phyloP scores from a whole-genome alignment of 2,113 vertebrate species.

The Pelecanus crispus region DNA sequence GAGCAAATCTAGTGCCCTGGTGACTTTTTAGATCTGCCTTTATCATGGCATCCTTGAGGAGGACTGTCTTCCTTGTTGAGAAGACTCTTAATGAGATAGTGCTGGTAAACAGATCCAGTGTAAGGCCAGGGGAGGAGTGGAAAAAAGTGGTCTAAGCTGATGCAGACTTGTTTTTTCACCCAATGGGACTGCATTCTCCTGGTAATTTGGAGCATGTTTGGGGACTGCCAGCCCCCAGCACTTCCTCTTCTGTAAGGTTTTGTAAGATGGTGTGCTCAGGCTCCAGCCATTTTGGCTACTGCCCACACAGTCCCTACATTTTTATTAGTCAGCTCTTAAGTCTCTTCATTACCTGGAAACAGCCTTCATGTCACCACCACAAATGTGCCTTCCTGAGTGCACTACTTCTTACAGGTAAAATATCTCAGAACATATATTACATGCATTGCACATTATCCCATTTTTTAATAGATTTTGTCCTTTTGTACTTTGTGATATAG shows the following conservation, averaged over 20 bases:
- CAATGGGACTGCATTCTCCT: not conserved
- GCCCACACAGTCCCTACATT: not conserved
- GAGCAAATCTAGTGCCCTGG: not conserved
- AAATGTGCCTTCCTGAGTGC: not conserved
- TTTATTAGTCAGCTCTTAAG: not conserved
- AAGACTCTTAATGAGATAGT: not conserved
- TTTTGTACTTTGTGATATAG: not conserved
- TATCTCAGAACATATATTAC: not conserved
- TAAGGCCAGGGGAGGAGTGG: not conserved
- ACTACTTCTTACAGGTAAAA: not conserved
- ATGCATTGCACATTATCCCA: not conserved
- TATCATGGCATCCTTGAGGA: not conserved
- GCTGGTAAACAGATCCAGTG: not conserved
- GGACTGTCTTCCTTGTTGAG: not conserved
- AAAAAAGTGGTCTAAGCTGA: not conserved
- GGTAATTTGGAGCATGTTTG: not conserved
- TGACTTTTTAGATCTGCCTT: not conserved
- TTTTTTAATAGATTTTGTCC: not conserved
- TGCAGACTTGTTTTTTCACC: not conserved
- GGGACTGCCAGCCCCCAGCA: not conserved
- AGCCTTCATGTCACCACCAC: not conserved
- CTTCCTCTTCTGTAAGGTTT: not conserved
- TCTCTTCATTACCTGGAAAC: not conserved
- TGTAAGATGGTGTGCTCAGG: not conserved
- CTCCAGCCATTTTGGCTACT: not conserved